Conservation (phyloP, 1,140 invertebrate genomes). For the Hyles euphorbiae region DNA sequence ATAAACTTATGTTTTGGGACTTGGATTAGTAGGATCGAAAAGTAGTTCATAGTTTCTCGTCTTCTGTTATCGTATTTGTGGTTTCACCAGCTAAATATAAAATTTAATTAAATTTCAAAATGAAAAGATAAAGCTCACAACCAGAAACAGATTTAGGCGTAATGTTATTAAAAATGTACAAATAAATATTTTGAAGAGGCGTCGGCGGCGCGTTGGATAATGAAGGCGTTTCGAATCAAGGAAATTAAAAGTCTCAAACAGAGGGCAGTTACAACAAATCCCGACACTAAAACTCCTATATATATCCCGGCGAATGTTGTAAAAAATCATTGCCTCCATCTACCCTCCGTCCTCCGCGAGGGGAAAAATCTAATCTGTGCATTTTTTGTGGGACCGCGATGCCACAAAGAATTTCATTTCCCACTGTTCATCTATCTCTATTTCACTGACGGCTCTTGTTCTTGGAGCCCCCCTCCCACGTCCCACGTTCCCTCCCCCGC, state of each 20-base stretch:
- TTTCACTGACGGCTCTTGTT: constrained; percentile 74
- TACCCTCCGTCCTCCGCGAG: constrained; percentile 65
- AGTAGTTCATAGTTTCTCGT: too few species aligned
- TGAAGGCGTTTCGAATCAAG: constrained; percentile 47
- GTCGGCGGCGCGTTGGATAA: constrained; percentile 2
- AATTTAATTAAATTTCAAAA: too few species aligned
- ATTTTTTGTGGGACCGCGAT: constrained; percentile 77
- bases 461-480: constrained; percentile 44
- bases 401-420: constrained; percentile 78
- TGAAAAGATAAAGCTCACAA: too few species aligned
- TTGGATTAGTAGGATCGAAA: too few species aligned
- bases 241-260: constrained; percentile 73
- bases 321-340: constrained; percentile 73
- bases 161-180: too few species aligned
- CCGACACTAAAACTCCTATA: constrained; percentile 69
- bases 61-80: too few species aligned
- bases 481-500: constrained; percentile 29
- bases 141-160: too few species aligned
- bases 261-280: constrained; percentile 70
- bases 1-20: too few species aligned
- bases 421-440: constrained; percentile 77
- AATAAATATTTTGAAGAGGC: too few species aligned
- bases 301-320: constrained; percentile 67
- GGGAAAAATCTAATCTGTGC: constrained; percentile 77
- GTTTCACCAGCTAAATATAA: too few species aligned